phyloP scores from a whole-genome alignment of 1,140 invertebrate species.

The Heliconius congener region DNA sequence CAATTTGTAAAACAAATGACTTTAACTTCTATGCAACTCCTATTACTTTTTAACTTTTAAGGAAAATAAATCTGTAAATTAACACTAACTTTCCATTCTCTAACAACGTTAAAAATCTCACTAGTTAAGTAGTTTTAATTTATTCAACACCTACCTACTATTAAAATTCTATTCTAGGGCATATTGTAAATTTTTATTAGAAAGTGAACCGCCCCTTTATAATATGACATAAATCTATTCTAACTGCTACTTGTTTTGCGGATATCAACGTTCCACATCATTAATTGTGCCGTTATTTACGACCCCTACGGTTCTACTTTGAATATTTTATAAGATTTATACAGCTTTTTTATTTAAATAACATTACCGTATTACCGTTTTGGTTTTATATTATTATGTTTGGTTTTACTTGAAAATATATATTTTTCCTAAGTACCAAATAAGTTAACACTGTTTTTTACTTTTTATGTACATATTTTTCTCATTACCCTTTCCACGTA shows the following conservation, averaged over 20 bases:
- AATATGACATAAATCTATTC: slow-evolving; percentile 19
- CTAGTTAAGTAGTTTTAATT: not conserved
- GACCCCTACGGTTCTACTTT: not conserved
- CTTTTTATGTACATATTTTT: too few species aligned
- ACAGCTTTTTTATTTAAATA: not conserved
- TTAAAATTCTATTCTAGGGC: not conserved
- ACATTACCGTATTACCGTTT: too few species aligned
- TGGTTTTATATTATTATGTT: too few species aligned
- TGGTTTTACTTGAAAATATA: too few species aligned
- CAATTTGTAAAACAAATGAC: too few species aligned
- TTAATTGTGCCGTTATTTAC: slow-evolving; percentile 13
- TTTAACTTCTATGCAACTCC: too few species aligned
- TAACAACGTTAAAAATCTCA: not conserved
- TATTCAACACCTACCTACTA: not conserved
- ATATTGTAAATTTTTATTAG: slow-evolving; percentile 3
- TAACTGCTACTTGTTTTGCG: not conserved
- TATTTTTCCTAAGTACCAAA: too few species aligned
- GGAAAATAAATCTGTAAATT: not conserved
- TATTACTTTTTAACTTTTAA: too few species aligned
- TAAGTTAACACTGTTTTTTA: too few species aligned
- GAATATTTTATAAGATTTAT: not conserved
- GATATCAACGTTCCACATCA: slow-evolving; percentile 14
- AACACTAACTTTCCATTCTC: not conserved
- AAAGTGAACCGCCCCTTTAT: not conserved
- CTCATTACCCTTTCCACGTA: too few species aligned